Conservation (phyloP, 2,113 vertebrate species). For the Scartelaos histophorus region DNA sequence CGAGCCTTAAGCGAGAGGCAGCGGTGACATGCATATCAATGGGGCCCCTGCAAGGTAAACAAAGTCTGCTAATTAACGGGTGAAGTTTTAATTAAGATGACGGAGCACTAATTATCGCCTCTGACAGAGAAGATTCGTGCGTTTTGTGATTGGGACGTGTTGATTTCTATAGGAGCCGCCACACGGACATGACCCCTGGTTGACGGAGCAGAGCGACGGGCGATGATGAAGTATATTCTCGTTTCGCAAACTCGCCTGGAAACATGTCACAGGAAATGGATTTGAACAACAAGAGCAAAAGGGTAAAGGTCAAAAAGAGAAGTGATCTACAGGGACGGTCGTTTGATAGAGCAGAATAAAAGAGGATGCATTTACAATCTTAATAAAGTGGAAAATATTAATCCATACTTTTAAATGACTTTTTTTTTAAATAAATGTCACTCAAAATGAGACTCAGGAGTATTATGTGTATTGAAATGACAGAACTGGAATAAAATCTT, state of each 20-base stretch:
- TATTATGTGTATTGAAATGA: no score
- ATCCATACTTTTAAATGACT: no score
- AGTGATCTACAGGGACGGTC: no score
- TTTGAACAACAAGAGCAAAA: conserved; percentile 10
- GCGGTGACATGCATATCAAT: conserved; percentile 82
- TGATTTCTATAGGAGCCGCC: conserved; percentile 72
- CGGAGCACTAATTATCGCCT: conserved; percentile 85
- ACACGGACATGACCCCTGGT: conserved; percentile 77
- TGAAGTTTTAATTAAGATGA: conserved; percentile 95
- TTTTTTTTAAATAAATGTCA: no score
- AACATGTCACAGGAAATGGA: conserved; percentile 1
- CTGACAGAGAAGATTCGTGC: conserved; percentile 89
- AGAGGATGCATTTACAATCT: no score
- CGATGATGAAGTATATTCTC: conserved; percentile 30
- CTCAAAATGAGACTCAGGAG: no score
- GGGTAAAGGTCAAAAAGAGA: conserved; percentile 13
- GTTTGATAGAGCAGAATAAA: no score
- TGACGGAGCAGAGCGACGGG: conserved; percentile 47
- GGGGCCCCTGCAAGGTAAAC: conserved; percentile 87
- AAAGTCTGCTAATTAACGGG: conserved; percentile 90
- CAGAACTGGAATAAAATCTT: no score
- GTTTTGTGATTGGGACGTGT: conserved; percentile 82
- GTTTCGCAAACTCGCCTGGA: conserved; percentile 8
- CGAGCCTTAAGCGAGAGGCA: conserved; percentile 46
- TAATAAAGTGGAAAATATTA: no score